Base-by-base conservation (phyloP, 2,888 invertebrate genomes). In the Oligia fasciuncula region DNA sequence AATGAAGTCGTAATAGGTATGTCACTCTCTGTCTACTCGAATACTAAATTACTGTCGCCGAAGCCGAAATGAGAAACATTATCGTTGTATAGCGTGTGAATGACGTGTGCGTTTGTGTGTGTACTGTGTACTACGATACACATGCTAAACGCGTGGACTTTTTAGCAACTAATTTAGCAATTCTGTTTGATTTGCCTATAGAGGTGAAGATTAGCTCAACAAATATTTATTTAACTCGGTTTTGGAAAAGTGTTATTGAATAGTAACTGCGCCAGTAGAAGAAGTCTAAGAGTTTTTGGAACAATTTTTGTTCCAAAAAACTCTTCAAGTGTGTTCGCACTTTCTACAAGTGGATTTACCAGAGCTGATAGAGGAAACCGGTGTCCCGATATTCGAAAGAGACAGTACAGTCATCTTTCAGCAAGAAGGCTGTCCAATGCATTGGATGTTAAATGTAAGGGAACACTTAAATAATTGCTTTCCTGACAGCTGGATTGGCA, bases 1-100 rank as follows among this genome's bases (percentile, higher is more conserved):
- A 68, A 78, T 84, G 49, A 65, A 80, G 67, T 63, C 14, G n/a
- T 73, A 80, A 76, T 85, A 81, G 77, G 43, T 4, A 73, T 67
- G 83, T 62, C 83, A 79, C 46, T 85, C 80, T 85, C 73, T 76
- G 79, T 83, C 77, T 77, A 68, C 70, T 67, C 66, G 73, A 76
- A 79, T 74, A 76, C 77, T 54, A 57, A 83, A 76, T 84, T 85
- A 75, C 77, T 72, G 75, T 69, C 57, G 35, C 60, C 40, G 54
- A 63, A 84, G 60, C 68, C 62, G 77, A 74, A 81, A 77, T 72
- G 81, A 70, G 83, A 80, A 74, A 76, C 81, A 76, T 73, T 85
- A 49, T 57, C 62, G 49, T 76, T 23, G 29, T 46, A 14, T 23
- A 8, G 43, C 63, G 23, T 60, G 65, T 66, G 4, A n/a, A 35